Percentiles rank a stretch among this genome's conserved stretches.
These are phyloP conservation scores for Adelges cooleyi DNA, from an alignment of 1,140 invertebrate species.

Conservation along the genomic window DNA sequence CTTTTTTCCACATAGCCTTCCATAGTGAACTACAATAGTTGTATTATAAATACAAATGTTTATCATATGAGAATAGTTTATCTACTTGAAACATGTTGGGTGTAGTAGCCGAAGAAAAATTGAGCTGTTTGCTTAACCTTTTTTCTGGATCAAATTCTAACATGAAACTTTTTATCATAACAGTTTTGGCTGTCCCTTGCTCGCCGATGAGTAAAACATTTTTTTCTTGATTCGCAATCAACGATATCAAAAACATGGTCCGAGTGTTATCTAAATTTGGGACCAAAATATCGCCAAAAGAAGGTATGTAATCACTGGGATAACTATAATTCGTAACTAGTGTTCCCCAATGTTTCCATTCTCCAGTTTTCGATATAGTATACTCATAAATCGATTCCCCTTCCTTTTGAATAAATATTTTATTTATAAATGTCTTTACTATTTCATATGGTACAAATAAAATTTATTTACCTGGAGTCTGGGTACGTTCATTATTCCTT, in stretches of 20 bases:
- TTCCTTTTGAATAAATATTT: no score
- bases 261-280: constrained; percentile 90
- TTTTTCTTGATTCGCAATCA: constrained; percentile 78
- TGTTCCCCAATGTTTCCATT: constrained; percentile 81
- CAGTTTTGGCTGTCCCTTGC: constrained; percentile 90
- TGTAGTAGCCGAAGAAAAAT: constrained; percentile 91
- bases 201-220: constrained; percentile 77
- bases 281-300: constrained; percentile 81
- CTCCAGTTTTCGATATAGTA: constrained; percentile 56
- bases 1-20: constrained; percentile 94
- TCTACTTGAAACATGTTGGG: constrained; percentile 80
- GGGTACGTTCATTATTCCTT: constrained; percentile 51
- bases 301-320: constrained; percentile 74
- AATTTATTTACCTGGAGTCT: constrained; percentile 1
- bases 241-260: constrained; percentile 78
- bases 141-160: constrained; percentile 77
- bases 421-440: no score
- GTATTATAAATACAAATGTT: no score
- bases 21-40: constrained; percentile 63
- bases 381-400: constrained; percentile 40
- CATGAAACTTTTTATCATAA: constrained; percentile 94
- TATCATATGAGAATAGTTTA: no score
- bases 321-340: constrained; percentile 75
- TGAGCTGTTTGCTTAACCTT: constrained; percentile 74
- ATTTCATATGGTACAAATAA: no score